Conservation (phyloP, 2,113 vertebrate species). For the Cisticola juncidis region DNA sequence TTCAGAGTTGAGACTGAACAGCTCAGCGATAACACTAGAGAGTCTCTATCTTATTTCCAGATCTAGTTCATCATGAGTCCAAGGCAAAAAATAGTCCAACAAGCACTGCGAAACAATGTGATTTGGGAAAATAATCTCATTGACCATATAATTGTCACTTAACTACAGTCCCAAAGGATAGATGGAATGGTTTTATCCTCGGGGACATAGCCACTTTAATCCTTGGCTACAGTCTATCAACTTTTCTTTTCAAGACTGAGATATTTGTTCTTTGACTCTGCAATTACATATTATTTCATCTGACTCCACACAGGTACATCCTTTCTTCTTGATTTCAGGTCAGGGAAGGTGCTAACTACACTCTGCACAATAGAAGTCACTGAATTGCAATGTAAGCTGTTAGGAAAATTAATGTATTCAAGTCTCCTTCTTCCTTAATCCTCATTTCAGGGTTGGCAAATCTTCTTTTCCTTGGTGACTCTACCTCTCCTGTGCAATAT, state of each 20-base stretch:
- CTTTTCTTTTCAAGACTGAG: not conserved
- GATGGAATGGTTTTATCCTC: not conserved
- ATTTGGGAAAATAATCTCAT: not conserved
- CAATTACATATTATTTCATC: not conserved
- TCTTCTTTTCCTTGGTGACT: constrained; percentile 47
- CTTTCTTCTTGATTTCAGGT: not conserved
- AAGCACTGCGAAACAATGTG: rapidly evolving
- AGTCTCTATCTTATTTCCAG: not conserved
- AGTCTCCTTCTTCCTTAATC: constrained; percentile 35
- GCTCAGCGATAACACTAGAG: not conserved
- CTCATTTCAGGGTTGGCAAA: constrained; percentile 1
- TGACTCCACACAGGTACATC: not conserved
- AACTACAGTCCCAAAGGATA: not conserved
- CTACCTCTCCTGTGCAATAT: not conserved
- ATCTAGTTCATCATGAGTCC: not conserved
- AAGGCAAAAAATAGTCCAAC: not conserved
- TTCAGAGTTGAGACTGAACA: not conserved
- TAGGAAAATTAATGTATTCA: constrained; percentile 45
- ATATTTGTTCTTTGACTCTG: not conserved
- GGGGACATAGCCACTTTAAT: not conserved
- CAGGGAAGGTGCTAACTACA: not conserved
- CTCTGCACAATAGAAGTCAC: not conserved
- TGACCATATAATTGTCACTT: not conserved
- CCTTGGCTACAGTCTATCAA: not conserved
- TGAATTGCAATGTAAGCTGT: not conserved